A percentile compares a stretch with the other conserved stretches of the same genome.
Evolutionary conservation across 2,797 vertebrate genomes (phyloP).

Genomic region (Ciconia nigra): DNA sequence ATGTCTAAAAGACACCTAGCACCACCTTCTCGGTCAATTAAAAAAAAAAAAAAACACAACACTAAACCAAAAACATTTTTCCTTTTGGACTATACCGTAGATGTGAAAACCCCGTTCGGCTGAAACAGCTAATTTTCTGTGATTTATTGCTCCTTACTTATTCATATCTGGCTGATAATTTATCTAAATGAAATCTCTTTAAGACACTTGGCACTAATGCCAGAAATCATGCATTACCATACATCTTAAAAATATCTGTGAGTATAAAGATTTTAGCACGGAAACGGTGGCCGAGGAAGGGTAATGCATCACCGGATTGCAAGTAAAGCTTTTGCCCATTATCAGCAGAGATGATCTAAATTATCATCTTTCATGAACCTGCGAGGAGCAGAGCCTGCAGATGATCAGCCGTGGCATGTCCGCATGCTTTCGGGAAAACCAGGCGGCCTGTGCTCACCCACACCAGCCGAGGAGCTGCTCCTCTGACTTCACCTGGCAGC

Average conservation of each 20-base stretch:
- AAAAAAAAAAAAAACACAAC: no score
- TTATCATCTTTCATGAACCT: not conserved
- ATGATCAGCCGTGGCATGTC: not conserved
- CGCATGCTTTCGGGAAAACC: not conserved
- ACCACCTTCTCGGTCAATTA: not conserved
- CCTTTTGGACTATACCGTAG: not conserved
- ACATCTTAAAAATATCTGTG: not conserved
- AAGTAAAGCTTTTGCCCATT: not conserved
- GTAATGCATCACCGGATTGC: not conserved
- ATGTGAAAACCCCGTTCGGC: not conserved
- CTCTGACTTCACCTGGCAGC: not conserved
- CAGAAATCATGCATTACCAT: not conserved
- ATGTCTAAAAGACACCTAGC: not conserved
- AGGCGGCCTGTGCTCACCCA: no score
- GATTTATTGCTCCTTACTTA: not conserved
- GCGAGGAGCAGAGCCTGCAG: fast-evolving
- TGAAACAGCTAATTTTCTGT: not conserved
- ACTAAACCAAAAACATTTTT: not conserved
- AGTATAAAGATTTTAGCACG: not conserved
- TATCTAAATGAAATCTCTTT: not conserved
- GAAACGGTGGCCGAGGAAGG: not conserved
- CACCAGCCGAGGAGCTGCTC: not conserved
- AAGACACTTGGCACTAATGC: not conserved
- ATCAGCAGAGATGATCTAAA: not conserved
- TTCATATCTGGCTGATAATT: not conserved